Base-by-base conservation (phyloP, 2,113 vertebrate genomes). In the Ellobius talpinus region DNA sequence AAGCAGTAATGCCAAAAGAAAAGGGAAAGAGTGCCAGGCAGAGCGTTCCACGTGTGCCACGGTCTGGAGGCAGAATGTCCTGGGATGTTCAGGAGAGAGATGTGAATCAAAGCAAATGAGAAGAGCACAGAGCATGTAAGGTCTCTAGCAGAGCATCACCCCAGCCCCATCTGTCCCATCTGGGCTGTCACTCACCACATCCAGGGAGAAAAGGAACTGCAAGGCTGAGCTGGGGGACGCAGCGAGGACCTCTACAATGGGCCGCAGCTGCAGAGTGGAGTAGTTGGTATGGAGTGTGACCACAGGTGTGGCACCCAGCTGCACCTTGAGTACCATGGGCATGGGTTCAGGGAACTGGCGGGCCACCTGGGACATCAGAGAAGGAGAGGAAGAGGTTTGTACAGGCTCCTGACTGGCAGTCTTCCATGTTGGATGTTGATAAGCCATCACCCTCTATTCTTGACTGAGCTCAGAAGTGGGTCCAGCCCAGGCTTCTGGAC, bases 131-230 rank as follows among this genome's bases (percentile, higher is more conserved):
- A 74, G 36, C 26, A 45, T 45, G n/a, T 3, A 72, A 47, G 74
- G 24, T 24, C 39, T 42, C 21, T 1, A 5, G 21, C 16, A 4
- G 24, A 45, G 36, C 24, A 26, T 5, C 0, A 0, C 36, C n/a
- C 7, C 77, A 50, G 19, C 29, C 66, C 1, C 0, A 65, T 17
- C 42, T 42, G 78, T 16, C n/a, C 84, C 42, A 0, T 50, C 72
- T 45, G 55, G 33, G 39, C 88, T 29, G 1, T 82, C 87, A 70
- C 98, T 98, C 78, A 98, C 98, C 96, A 96, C 94, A 33, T 96
- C 87, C 65, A 98, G 10, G 31, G 97, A 97, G 95, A 98, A 97
- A 47, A 98, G 97, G n/a, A 94, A 92, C 65, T 94, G 81, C 89
- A 93, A 94, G n/a, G 77, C 91, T 0, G 95, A 97, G 93, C 95